Evolutionary conservation across 92 coral and sea anemone species (phyloP).

Genomic region (Paramuricea clavata): DNA sequence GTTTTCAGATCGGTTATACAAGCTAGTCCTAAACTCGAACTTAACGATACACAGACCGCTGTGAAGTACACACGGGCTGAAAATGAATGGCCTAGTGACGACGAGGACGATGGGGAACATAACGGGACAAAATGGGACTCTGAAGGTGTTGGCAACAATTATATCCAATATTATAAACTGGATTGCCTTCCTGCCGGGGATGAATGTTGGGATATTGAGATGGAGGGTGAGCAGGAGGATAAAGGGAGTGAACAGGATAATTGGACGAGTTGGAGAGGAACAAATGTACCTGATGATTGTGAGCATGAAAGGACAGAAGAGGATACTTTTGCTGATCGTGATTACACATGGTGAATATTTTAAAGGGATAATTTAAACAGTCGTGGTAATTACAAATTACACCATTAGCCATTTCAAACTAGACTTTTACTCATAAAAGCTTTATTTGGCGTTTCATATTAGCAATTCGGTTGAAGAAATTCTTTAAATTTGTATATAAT

Average conservation of each 20-base stretch:
- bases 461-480: too few relatives aligned
- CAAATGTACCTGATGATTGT: background rate
- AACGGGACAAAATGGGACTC: conserved; percentile 23
- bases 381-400: too few relatives aligned
- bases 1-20: conserved; percentile 31
- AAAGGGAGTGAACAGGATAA: background rate
- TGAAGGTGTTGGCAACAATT: conserved; percentile 28
- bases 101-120: background rate
- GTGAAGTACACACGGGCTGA: conserved; percentile 24
- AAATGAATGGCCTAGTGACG: conserved; percentile 43
- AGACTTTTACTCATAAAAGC: too few relatives aligned
- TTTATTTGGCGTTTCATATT: too few relatives aligned
- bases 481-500: too few relatives aligned
- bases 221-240: conserved; percentile 23
- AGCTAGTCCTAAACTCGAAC: conserved; percentile 18
- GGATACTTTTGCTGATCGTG: conserved; percentile 10
- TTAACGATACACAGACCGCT: conserved; percentile 2
- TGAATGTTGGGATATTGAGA: conserved; percentile 37
- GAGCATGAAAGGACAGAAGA: background rate
- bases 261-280: conserved; percentile 12
- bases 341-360: conserved; percentile 17
- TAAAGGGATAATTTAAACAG: background rate
- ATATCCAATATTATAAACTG: conserved; percentile 17
- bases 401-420: too few relatives aligned
- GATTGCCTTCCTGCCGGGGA: background rate